These are phyloP conservation scores for Pteria penguin DNA, from an alignment of 2,888 invertebrate species.

Conservation along the genomic window DNA sequence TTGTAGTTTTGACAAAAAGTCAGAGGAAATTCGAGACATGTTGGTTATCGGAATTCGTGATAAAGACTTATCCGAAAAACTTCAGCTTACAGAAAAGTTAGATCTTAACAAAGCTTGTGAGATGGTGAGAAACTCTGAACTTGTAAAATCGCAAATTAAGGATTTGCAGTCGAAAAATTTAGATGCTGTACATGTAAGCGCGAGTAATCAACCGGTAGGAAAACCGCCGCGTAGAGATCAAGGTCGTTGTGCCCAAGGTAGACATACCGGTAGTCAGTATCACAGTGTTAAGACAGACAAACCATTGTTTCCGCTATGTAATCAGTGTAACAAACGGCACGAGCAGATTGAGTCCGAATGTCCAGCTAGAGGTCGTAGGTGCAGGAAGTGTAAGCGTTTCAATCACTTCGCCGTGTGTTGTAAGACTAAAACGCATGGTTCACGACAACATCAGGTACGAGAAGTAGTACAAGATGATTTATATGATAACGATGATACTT, in stretches of 20 bases:
- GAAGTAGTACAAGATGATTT: background rate
- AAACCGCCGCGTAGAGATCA: background rate
- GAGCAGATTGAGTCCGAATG: background rate
- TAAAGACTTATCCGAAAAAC: conserved; percentile 29
- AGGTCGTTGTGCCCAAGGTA: background rate
- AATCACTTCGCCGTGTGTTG: conserved; percentile 30
- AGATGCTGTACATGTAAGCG: background rate
- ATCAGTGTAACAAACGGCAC: conserved; percentile 8
- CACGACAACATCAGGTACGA: background rate
- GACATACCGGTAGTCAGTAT: background rate
- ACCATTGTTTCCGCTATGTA: background rate
- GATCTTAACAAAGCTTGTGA: conserved; percentile 26
- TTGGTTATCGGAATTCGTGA: conserved; percentile 34
- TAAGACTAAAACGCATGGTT: background rate
- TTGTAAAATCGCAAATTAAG: conserved; percentile 30
- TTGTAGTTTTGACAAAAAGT: conserved; percentile 27
- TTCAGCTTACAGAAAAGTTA: conserved; percentile 20
- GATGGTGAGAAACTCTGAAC: conserved; percentile 28
- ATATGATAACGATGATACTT: conserved; percentile 1
- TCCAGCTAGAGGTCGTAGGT: conserved; percentile 21
- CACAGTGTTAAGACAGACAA: background rate
- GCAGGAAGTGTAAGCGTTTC: conserved; percentile 15
- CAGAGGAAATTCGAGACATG: conserved; percentile 26
- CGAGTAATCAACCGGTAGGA: background rate
- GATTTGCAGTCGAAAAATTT: background rate